Evolutionary conservation across 2,113 vertebrate genomes (phyloP).

Genomic region (Bubo scandiacus): DNA sequence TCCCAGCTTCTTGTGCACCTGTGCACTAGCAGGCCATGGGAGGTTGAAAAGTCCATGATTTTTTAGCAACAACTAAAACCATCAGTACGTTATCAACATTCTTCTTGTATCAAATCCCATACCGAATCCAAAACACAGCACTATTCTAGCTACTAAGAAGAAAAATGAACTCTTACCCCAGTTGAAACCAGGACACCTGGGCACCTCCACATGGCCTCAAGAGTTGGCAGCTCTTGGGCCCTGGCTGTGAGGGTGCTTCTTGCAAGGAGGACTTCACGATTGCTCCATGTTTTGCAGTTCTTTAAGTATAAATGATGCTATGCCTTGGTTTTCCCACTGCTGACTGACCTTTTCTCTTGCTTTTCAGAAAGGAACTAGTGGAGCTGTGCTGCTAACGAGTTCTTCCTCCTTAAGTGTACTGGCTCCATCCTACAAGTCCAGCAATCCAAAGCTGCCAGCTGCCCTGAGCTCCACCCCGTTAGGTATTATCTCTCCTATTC

Average conservation of each 20-base stretch:
- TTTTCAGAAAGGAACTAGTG: slow-evolving; percentile 78
- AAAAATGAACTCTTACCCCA: too few relatives aligned
- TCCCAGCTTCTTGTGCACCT: too few relatives aligned
- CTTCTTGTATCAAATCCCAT: too few relatives aligned
- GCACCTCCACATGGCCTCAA: not conserved
- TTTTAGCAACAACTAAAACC: too few relatives aligned
- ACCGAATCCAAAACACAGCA: too few relatives aligned
- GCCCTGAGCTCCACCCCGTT: slow-evolving; percentile 72
- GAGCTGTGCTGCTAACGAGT: slow-evolving; percentile 77
- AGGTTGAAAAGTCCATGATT: too few relatives aligned
- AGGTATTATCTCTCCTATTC: slow-evolving; percentile 76
- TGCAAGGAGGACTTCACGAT: not conserved
- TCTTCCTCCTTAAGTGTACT: slow-evolving; percentile 79
- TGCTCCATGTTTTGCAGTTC: not conserved
- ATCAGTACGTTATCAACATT: too few relatives aligned
- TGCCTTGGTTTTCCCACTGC: not conserved
- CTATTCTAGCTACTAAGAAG: too few relatives aligned
- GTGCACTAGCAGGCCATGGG: too few relatives aligned
- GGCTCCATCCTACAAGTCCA: slow-evolving; percentile 78
- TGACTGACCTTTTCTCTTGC: slow-evolving; percentile 41
- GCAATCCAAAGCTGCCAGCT: slow-evolving; percentile 75
- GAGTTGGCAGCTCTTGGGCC: not conserved
- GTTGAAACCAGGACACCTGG: not conserved
- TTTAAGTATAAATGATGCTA: not conserved
- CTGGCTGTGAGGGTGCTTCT: not conserved